A percentile compares a stretch with the other conserved stretches of the same genome.
Conservation (phyloP, 2,113 vertebrate species). For the Tachuris rubrigastra region DNA sequence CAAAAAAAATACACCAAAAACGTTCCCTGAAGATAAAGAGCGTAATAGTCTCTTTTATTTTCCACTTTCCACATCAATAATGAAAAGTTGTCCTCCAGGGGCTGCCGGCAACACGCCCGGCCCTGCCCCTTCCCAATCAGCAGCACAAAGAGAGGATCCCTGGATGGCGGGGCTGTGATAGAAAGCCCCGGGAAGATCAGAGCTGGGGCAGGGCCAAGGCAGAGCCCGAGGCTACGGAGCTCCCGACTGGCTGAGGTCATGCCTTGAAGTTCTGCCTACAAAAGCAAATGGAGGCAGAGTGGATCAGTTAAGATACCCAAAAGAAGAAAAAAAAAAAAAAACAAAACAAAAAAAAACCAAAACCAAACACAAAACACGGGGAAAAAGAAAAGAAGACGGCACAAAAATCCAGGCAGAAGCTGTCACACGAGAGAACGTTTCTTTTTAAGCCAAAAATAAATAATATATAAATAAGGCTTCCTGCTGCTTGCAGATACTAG, state of each 20-base stretch:
- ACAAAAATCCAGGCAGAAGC: not conserved
- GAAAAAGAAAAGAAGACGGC: not conserved
- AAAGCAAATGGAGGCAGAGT: not conserved
- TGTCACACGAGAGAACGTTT: not conserved
- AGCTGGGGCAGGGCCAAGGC: not conserved
- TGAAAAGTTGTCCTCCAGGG: constrained; percentile 49
- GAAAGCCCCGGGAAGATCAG: not conserved
- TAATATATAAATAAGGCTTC: constrained; percentile 2
- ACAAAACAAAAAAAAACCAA: no score
- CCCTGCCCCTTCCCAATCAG: not conserved
- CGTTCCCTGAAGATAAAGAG: constrained; percentile 44
- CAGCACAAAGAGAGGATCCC: not conserved
- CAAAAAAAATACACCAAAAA: not conserved
- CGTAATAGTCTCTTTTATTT: constrained; percentile 51
- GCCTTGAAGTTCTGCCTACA: not conserved
- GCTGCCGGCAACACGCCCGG: not conserved
- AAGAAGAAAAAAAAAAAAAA: not conserved
- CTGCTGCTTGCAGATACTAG: not conserved
- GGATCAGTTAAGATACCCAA: not conserved
- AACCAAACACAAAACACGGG: not conserved
- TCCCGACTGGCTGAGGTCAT: not conserved
- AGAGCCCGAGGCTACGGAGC: not conserved
- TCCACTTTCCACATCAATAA: constrained; percentile 59
- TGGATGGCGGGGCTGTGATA: not conserved
- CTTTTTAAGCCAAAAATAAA: not conserved